Evolutionary conservation across 2,113 vertebrate species (phyloP).

Genomic region (Lota lota): DNA sequence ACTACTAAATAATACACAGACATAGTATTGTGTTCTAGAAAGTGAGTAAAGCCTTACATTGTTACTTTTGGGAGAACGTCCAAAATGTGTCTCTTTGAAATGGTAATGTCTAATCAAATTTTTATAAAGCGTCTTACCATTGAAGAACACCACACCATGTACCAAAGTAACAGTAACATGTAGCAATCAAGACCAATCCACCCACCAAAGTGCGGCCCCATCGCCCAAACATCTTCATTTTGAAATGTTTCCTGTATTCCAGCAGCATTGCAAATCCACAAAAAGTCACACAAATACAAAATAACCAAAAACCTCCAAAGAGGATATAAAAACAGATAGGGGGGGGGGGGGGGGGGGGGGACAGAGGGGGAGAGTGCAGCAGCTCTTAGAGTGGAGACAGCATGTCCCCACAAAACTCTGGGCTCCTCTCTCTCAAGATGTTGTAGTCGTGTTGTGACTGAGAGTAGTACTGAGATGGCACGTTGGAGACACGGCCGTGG

Average conservation of each 20-base stretch:
- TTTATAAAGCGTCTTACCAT: no score
- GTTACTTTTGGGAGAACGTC: no score
- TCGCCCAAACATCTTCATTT: constrained; percentile 82
- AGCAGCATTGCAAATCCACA: constrained; percentile 47
- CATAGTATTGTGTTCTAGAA: no score
- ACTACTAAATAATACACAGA: background rate
- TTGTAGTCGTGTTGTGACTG: no score
- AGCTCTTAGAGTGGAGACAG: constrained; percentile 5
- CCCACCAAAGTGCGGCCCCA: constrained; percentile 80
- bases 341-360: background rate
- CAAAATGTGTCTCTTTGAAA: no score
- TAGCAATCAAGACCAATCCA: constrained; percentile 13
- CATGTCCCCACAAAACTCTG: background rate
- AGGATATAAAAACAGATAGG: constrained; percentile 7
- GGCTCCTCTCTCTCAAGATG: no score
- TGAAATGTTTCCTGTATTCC: constrained; percentile 52
- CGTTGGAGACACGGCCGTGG: no score
- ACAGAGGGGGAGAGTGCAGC: background rate
- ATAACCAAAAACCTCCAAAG: background rate
- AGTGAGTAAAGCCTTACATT: no score
- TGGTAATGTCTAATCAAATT: no score
- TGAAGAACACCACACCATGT: background rate
- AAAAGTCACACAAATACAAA: background rate
- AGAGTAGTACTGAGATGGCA: no score
- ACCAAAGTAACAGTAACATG: background rate